A percentile compares a stretch with the other conserved stretches of the same genome.
Conservation (phyloP, 2,888 invertebrate species). For the Ariolimax columbianus region DNA sequence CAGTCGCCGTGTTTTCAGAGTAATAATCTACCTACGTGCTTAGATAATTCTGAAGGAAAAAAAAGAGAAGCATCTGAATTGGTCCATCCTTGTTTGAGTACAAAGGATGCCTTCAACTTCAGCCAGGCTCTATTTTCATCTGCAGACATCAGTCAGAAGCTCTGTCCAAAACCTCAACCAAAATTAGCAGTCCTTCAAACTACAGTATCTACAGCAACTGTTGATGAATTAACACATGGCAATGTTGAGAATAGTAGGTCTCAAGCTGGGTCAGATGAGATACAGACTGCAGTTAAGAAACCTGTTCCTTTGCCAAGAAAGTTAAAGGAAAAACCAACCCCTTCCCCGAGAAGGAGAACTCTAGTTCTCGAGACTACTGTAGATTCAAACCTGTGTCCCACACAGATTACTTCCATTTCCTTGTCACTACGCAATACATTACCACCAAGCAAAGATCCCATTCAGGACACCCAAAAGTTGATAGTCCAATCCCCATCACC, state of each 20-base stretch:
- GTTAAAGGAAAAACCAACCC: conserved; percentile 30
- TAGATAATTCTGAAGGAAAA: background rate
- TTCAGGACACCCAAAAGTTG: background rate
- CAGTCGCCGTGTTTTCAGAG: background rate
- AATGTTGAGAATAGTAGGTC: background rate
- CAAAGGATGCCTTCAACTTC: background rate
- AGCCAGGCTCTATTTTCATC: background rate
- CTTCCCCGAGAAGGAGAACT: conserved; percentile 19
- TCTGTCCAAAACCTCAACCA: background rate
- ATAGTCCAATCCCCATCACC: background rate
- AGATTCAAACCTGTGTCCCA: background rate
- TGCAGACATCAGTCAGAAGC: background rate
- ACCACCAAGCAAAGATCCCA: background rate
- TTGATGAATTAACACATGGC: background rate
- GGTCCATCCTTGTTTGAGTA: background rate
- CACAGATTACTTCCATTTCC: background rate
- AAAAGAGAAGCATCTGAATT: background rate
- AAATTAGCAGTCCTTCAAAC: conserved; percentile 13
- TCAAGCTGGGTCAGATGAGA: background rate
- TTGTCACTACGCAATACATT: background rate
- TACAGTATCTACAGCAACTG: background rate
- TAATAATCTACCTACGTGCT: background rate
- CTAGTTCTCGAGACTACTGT: background rate
- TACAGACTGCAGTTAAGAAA: background rate
- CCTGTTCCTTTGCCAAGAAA: conserved; percentile 38